phyloP scores from a whole-genome alignment of 2,888 invertebrate species.

The Aporophyla nigra region DNA sequence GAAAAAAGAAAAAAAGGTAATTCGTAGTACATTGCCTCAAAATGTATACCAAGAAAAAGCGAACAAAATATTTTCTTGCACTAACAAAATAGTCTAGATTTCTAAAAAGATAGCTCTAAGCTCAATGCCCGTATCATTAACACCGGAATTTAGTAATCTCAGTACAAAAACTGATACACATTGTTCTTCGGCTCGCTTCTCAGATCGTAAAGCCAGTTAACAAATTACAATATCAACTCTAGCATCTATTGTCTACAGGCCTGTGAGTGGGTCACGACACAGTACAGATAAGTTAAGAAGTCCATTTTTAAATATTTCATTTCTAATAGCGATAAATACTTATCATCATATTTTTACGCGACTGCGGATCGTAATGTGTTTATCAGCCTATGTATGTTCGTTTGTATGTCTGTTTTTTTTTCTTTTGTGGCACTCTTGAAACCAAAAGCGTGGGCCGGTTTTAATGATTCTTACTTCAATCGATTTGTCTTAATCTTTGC shows the following conservation, averaged over 20 bases:
- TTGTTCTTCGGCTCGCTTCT: conserved; percentile 24
- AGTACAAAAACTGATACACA: conserved; percentile 18
- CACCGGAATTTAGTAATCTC: conserved; percentile 26
- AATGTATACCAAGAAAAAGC: background rate
- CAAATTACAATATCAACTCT: conserved; percentile 40
- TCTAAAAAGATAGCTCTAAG: conserved; percentile 14
- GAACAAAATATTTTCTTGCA: background rate
- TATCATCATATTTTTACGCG: too few relatives aligned
- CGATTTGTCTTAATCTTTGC: too few relatives aligned
- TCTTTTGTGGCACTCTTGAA: too few relatives aligned
- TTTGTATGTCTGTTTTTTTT: too few relatives aligned
- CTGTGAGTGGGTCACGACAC: conserved; percentile 41
- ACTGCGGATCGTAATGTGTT: too few relatives aligned
- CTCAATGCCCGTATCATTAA: conserved; percentile 18
- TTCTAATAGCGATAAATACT: too few relatives aligned
- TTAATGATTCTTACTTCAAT: too few relatives aligned
- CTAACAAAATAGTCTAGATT: conserved; percentile 24
- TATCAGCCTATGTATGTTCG: too few relatives aligned
- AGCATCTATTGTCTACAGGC: conserved; percentile 43
- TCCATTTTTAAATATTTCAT: too few relatives aligned
- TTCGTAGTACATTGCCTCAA: too few relatives aligned
- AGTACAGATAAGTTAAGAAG: background rate
- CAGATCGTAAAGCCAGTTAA: conserved; percentile 15
- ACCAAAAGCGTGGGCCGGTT: too few relatives aligned
- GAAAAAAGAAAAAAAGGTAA: too few relatives aligned